These are phyloP conservation scores for Pampusana beccarii DNA, from an alignment of 2,113 vertebrate species.

Conservation along the genomic window DNA sequence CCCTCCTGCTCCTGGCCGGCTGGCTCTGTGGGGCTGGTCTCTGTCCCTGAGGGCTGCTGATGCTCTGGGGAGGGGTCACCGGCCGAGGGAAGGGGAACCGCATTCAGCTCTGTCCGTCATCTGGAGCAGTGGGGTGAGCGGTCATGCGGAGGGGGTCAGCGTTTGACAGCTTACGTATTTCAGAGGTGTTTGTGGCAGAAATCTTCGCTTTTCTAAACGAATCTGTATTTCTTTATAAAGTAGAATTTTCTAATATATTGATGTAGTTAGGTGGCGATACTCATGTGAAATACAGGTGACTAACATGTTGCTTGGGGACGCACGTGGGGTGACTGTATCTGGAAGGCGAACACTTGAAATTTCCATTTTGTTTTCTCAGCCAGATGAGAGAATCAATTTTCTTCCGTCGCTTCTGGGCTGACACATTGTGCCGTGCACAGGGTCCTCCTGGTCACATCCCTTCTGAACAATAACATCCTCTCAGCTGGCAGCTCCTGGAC, in stretches of 20 bases:
- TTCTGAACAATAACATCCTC: constrained; percentile 71
- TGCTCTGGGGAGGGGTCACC: not conserved
- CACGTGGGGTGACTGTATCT: not conserved
- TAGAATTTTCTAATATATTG: not conserved
- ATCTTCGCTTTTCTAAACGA: not conserved
- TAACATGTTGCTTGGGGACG: not conserved
- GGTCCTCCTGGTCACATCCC: constrained; percentile 40
- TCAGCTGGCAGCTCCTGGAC: constrained; percentile 51
- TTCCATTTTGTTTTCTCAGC: not conserved
- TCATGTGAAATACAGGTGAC: not conserved
- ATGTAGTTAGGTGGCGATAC: not conserved
- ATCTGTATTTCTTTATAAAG: not conserved
- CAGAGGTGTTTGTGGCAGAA: not conserved
- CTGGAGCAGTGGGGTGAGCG: not conserved
- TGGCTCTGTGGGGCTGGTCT: not conserved
- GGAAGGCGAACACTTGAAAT: not conserved
- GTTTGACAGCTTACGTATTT: rapidly evolving
- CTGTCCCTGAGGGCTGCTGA: not conserved
- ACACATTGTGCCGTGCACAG: not conserved
- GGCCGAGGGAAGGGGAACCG: rapidly evolving
- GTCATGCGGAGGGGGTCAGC: not conserved
- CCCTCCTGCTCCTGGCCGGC: not conserved
- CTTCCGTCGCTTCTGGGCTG: constrained; percentile 53
- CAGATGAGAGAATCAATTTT: constrained; percentile 51
- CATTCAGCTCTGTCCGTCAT: rapidly evolving